Conservation (phyloP, 2,888 invertebrate genomes). For the Patella depressa region DNA sequence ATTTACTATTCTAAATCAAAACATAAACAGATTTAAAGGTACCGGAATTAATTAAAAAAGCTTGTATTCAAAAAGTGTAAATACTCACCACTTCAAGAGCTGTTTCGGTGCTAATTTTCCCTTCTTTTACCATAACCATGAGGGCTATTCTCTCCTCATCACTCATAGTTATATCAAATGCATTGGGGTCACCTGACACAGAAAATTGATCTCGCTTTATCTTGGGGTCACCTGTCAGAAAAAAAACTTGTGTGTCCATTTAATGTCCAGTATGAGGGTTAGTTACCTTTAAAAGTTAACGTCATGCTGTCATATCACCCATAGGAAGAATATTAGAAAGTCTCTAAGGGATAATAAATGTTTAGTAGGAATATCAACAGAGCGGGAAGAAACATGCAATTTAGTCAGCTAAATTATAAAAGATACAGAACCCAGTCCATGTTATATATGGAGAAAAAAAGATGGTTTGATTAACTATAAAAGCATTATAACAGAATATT, state of each 20-base stretch:
- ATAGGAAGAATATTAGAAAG: too few relatives aligned
- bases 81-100: conserved; percentile 66
- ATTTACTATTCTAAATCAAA: neutral
- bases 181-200: conserved; percentile 61
- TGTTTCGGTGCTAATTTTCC: conserved; percentile 66
- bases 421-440: too few relatives aligned
- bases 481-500: too few relatives aligned
- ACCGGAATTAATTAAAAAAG: neutral
- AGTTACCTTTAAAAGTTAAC: neutral
- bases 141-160: conserved; percentile 68
- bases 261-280: conserved; percentile 1
- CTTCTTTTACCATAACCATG: conserved; percentile 70
- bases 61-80: neutral
- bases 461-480: too few relatives aligned
- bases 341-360: too few relatives aligned
- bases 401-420: too few relatives aligned
- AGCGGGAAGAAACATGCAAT: too few relatives aligned
- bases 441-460: too few relatives aligned
- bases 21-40: neutral
- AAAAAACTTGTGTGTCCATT: neutral
- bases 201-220: conserved; percentile 8
- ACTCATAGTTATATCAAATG: conserved; percentile 69
- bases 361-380: too few relatives aligned
- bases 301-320: too few relatives aligned
- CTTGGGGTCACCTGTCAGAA: conserved; percentile 6